A percentile compares a stretch with the other conserved stretches of the same genome.
phyloP scores from a whole-genome alignment of 2,113 vertebrate species.

The Circaetus gallicus region DNA sequence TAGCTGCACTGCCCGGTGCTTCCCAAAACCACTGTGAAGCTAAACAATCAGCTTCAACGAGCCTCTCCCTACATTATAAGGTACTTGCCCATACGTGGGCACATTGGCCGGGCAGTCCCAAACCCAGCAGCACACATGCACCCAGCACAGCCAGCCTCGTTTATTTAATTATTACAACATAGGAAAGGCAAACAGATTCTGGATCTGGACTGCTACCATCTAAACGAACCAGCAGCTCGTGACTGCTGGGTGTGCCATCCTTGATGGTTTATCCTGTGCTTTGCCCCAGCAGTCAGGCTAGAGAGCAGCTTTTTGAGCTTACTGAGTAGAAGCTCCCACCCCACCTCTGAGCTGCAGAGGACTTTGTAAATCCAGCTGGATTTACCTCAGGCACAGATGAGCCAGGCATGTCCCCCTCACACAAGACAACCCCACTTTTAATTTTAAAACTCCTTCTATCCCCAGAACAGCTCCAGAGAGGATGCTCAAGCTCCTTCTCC shows the following conservation, averaged over 20 bases:
- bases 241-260: background rate
- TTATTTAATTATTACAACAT: background rate
- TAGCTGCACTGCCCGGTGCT: background rate
- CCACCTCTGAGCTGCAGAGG: background rate
- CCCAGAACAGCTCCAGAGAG: background rate
- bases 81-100: background rate
- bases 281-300: background rate
- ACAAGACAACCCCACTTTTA: background rate
- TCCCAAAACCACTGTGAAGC: background rate
- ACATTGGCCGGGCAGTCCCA: fast-evolving
- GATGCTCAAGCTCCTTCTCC: background rate
- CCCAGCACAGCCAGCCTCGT: background rate
- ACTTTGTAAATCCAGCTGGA: background rate
- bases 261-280: fast-evolving
- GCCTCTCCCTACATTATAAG: background rate
- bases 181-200: background rate
- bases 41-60: background rate
- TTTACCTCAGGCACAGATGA: background rate
- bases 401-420: background rate
- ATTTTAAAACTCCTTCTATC: background rate
- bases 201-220: background rate
- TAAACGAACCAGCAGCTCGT: background rate
- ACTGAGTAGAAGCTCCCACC: background rate
- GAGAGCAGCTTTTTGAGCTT: background rate
- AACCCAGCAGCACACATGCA: background rate